A percentile compares a stretch with the other conserved stretches of the same genome.
Evolutionary conservation across 1,140 invertebrate genomes (phyloP).

Genomic region (Conus betulinus): DNA sequence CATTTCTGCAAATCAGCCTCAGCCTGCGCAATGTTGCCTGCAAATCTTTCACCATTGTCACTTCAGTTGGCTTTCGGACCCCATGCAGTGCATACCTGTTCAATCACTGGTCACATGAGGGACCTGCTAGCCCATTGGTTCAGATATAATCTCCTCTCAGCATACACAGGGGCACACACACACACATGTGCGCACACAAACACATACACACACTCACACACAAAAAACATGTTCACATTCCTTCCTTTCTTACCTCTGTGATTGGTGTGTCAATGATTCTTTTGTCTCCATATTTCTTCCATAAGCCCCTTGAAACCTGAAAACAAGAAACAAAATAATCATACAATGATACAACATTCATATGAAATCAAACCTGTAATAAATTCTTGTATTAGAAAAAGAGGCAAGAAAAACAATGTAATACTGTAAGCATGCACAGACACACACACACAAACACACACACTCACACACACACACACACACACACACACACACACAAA

Average conservation of each 20-base stretch:
- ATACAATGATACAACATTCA: background rate
- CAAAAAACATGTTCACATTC: background rate
- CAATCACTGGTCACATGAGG: too few species aligned
- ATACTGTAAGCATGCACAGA: background rate
- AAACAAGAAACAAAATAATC: background rate
- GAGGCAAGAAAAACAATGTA: background rate
- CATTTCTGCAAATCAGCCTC: too few species aligned
- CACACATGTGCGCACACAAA: background rate
- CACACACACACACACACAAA: background rate
- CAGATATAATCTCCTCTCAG: too few species aligned
- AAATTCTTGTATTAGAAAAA: background rate
- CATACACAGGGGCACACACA: too few species aligned
- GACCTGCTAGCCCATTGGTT: too few species aligned
- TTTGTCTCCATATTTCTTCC: slow-evolving; percentile 99
- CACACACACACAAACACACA: too few species aligned
- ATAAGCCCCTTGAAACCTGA: slow-evolving; percentile 92
- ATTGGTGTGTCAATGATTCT: slow-evolving; percentile 98
- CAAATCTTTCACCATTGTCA: too few species aligned
- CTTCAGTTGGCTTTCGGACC: too few species aligned
- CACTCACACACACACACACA: slow-evolving; percentile 15
- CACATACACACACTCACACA: background rate
- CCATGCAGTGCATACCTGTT: too few species aligned
- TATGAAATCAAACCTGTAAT: background rate
- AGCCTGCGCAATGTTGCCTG: too few species aligned
- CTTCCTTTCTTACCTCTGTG: slow-evolving; percentile 82